phyloP scores from a whole-genome alignment of 64 coral and sea anemone species.

The Montipora efflorescens region DNA sequence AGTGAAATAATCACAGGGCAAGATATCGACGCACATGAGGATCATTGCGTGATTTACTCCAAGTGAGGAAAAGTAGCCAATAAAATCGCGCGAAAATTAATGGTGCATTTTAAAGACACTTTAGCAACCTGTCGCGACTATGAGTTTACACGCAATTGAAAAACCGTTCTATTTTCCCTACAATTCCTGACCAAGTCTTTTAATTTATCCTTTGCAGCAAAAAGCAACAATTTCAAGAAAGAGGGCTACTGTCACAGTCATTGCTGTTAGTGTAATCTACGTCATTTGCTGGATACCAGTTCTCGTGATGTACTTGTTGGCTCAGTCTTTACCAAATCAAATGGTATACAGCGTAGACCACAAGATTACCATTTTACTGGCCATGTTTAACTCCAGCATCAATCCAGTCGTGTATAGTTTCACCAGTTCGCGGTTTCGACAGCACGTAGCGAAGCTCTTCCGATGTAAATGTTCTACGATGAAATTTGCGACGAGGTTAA shows the following conservation, averaged over 20 bases:
- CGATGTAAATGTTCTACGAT: neutral
- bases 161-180: no score
- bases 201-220: neutral
- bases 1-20: no score
- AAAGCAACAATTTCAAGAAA: neutral
- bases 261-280: slow-evolving; percentile 24
- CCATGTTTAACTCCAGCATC: slow-evolving; percentile 37
- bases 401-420: slow-evolving; percentile 40
- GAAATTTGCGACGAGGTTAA: no score
- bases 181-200: no score
- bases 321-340: neutral
- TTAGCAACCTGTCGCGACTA: no score
- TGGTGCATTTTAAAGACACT: no score
- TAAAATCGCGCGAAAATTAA: no score
- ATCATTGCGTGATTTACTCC: no score
- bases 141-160: neutral
- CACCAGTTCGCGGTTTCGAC: slow-evolving; percentile 15
- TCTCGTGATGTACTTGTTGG: slow-evolving; percentile 13
- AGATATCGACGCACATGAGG: no score
- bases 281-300: slow-evolving; percentile 44
- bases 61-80: no score
- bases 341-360: neutral
- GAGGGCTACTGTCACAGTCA: slow-evolving; percentile 13
- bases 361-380: neutral
- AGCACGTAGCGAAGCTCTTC: neutral